These are phyloP conservation scores for Psittacula derbiana DNA, from an alignment of 2,797 vertebrate genomes.

Conservation along the genomic window DNA sequence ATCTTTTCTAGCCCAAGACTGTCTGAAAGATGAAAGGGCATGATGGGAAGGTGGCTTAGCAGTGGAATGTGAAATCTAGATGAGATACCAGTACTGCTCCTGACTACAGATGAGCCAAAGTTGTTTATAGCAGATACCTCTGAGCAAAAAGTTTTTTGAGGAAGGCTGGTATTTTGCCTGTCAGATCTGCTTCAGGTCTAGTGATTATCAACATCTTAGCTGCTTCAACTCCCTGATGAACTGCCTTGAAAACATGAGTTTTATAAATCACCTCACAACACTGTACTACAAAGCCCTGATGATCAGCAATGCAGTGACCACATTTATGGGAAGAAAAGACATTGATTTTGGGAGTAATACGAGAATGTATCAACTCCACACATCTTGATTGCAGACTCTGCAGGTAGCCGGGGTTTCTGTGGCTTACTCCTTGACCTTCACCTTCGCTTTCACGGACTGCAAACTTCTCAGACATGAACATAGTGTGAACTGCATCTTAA, in stretches of 20 bases:
- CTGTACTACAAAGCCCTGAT: not conserved
- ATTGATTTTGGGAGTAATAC: constrained; percentile 29
- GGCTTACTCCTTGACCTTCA: constrained; percentile 49
- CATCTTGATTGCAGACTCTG: constrained; percentile 54
- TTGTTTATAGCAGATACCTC: constrained; percentile 21
- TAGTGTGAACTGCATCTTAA: constrained; percentile 47
- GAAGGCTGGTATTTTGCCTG: constrained; percentile 32
- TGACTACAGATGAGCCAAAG: constrained; percentile 42
- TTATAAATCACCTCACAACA: constrained; percentile 10
- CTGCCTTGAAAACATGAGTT: constrained; percentile 22
- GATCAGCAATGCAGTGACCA: constrained; percentile 36
- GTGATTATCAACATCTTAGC: constrained; percentile 55
- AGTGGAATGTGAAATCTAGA: not conserved
- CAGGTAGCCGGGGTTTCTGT: constrained; percentile 53
- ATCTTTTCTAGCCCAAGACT: not conserved
- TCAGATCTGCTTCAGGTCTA: constrained; percentile 37
- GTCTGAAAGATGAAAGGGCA: not conserved
- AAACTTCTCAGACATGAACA: constrained; percentile 1
- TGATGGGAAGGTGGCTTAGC: not conserved
- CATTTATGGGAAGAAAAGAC: constrained; percentile 35
- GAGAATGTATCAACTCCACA: constrained; percentile 22
- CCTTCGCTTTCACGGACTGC: constrained; percentile 16
- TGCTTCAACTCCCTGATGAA: constrained; percentile 55
- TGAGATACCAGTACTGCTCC: not conserved
- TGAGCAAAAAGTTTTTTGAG: constrained; percentile 27